Evolutionary conservation across 2,113 vertebrate species (phyloP), one percentile per base, ranked within the genome.

Genomic region (Mola mola): DNA sequence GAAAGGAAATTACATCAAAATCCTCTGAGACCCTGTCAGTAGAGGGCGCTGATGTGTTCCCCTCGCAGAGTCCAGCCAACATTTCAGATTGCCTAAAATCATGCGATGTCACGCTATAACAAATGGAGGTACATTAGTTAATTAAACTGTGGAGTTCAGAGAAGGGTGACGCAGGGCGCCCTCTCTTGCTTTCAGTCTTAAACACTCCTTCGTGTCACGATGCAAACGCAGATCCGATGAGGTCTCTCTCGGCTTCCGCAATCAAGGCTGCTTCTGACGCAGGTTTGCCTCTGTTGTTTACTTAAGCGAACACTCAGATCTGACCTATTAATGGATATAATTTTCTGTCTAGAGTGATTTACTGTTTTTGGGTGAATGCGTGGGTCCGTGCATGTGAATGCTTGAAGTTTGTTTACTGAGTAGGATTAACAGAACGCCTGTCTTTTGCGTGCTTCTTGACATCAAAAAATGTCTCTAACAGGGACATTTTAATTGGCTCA

Each of bases 11-110:
- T 16, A 65, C 73, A 49, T 71, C 34, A 62, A 64, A 57, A 66
- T 65, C 72, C 34, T 2, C 24, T 12, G 72, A 36, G 65, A 66
- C 70, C 73, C 47, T 12, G 66, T 91, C 93, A 94, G 93, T 91
- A 96, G 95, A 94, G 95, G 95, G 94, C 90, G 94, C 94, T 94
- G 91, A 93, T 91, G 92, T 91, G 83, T 85, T 84, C 87, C 79
- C 83, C 56, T 69, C 73, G 74, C 79, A 86, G 88, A 91, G 59
- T 66, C 70, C 66, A 74, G 87, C 85, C 91, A 91, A 90, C 65
- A 88, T 88, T 82, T 92, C 91, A 82, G 79, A 89, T 93, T 92
- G 92, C 87, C 81, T 93, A 92, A 91, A 94, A 94, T 90, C 88
- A 93, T 92, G 90, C 91, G 83, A 89, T 92, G 89, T 93, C 91